Evolutionary conservation across 2,888 invertebrate genomes (phyloP).

Genomic region (Neuroscelio doddi): DNA sequence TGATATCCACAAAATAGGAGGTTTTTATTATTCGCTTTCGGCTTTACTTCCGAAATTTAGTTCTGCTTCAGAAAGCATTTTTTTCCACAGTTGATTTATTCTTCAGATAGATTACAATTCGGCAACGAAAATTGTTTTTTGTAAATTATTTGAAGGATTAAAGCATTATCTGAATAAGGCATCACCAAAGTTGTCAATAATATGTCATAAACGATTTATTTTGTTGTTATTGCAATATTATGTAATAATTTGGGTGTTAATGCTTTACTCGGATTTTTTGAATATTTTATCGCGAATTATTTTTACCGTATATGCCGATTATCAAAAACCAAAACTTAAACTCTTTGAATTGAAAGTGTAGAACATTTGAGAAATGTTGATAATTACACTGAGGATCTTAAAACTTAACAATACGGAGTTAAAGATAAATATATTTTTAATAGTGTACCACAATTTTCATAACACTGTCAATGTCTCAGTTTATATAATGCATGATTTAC

Average conservation of each 20-base stretch:
- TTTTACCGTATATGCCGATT: slow-evolving; percentile 12
- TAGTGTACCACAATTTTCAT: not conserved
- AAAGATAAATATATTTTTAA: slow-evolving; percentile 18
- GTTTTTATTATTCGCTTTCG: slow-evolving; percentile 22
- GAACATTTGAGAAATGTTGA: slow-evolving; percentile 7
- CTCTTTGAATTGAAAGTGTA: not conserved
- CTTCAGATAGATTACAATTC: slow-evolving; percentile 5
- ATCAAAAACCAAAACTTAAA: slow-evolving; percentile 9
- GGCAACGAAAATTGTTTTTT: slow-evolving; percentile 16
- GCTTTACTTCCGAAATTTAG: slow-evolving; percentile 17
- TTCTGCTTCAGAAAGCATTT: slow-evolving; percentile 10
- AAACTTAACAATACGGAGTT: slow-evolving; percentile 5
- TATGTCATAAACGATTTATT: not conserved
- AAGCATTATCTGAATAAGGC: not conserved
- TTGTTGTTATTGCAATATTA: not conserved
- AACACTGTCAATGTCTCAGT: slow-evolving; percentile 2
- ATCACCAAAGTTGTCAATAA: not conserved
- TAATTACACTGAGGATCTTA: slow-evolving; percentile 15
- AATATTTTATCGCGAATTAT: slow-evolving; percentile 8
- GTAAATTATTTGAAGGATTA: not conserved
- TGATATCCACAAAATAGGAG: slow-evolving; percentile 19
- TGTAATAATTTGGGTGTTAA: not conserved
- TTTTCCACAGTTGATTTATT: slow-evolving; percentile 1
- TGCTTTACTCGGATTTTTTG: not conserved
- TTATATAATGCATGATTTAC: slow-evolving; percentile 18